phyloP scores from a whole-genome alignment of 2,888 invertebrate species.

The Eupithecia insigniata region DNA sequence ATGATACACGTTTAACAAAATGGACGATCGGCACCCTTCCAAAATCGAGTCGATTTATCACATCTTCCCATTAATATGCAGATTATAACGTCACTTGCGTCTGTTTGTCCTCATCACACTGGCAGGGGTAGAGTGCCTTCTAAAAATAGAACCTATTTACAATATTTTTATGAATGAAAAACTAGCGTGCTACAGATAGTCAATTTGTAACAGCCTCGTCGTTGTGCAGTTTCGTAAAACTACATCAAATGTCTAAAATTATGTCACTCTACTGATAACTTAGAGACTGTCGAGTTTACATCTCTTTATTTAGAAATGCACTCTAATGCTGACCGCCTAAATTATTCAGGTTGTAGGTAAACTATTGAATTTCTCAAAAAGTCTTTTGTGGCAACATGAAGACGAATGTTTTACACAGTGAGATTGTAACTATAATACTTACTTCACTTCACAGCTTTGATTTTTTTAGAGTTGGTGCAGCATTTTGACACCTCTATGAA shows the following conservation, averaged over 20 bases:
- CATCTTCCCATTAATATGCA: slow-evolving; percentile 32
- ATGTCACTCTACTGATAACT: neutral
- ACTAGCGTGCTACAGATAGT: neutral
- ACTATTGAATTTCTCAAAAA: too few relatives aligned
- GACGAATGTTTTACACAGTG: too few relatives aligned
- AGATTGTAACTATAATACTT: too few relatives aligned
- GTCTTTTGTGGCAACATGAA: neutral
- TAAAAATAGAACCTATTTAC: slow-evolving; percentile 21
- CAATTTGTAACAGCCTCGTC: neutral
- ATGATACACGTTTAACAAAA: neutral
- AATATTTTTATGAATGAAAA: slow-evolving; percentile 2
- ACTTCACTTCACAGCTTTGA: too few relatives aligned
- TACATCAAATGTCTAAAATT: neutral
- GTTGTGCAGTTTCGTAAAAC: neutral
- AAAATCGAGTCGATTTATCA: slow-evolving; percentile 25
- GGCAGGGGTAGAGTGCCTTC: slow-evolving; percentile 17
- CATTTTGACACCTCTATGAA: too few relatives aligned
- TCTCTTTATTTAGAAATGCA: neutral
- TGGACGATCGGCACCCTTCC: neutral
- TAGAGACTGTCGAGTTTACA: neutral
- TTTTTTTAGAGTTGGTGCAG: too few relatives aligned
- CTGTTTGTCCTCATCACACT: slow-evolving; percentile 22
- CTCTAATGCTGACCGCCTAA: neutral
- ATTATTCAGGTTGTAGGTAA: neutral
- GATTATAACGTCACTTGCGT: slow-evolving; percentile 31